These are phyloP conservation scores for Iguana delicatissima DNA, from an alignment of 2,797 vertebrate species.

Conservation along the genomic window DNA sequence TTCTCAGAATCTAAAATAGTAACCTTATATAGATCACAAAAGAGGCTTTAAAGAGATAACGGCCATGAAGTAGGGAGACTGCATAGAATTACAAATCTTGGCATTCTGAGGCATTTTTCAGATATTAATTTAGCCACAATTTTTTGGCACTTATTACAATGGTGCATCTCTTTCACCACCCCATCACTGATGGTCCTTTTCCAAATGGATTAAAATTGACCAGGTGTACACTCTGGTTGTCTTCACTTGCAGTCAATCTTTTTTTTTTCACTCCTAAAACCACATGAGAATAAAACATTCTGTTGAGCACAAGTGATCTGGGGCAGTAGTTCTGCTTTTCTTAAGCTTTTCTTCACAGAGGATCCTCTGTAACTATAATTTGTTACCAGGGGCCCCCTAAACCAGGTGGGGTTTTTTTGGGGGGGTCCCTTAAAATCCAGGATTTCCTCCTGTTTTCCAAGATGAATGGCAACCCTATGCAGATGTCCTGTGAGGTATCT, in stretches of 20 bases:
- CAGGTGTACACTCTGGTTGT: not conserved
- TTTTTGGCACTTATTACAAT: not conserved
- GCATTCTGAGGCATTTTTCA: not conserved
- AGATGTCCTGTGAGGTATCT: too few relatives aligned
- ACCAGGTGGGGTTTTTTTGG: too few relatives aligned
- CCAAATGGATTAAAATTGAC: not conserved
- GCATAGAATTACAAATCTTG: not conserved
- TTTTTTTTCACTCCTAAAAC: not conserved
- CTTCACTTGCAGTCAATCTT: not conserved
- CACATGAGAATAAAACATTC: not conserved
- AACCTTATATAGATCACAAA: not conserved
- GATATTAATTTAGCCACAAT: not conserved
- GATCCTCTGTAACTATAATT: too few relatives aligned
- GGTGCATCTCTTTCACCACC: too few relatives aligned
- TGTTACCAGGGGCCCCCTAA: too few relatives aligned
- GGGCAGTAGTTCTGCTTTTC: too few relatives aligned
- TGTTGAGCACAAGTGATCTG: not conserved
- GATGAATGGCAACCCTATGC: too few relatives aligned
- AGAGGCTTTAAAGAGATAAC: not conserved
- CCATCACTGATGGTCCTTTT: not conserved
- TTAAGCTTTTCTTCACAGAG: too few relatives aligned
- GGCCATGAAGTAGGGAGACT: not conserved
- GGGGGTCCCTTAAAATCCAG: too few relatives aligned
- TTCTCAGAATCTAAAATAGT: not conserved
- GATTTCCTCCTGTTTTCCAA: too few relatives aligned